Percentiles rank a stretch among this genome's conserved stretches.
Conservation (phyloP, 2,113 vertebrate species). For the Cyprinodon brontotheroides region DNA sequence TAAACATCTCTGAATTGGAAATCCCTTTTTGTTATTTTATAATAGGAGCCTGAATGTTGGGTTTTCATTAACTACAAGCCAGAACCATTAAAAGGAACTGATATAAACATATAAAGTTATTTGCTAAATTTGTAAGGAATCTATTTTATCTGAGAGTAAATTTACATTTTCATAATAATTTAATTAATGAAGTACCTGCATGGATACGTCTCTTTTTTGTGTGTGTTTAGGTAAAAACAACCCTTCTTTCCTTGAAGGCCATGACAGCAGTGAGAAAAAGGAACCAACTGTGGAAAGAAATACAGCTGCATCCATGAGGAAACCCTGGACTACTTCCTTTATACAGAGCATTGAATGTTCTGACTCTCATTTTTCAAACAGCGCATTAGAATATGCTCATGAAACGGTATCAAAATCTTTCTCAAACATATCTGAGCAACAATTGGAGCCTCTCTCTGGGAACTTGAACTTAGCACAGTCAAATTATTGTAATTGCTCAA, state of each 20-base stretch:
- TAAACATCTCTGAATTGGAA: not conserved
- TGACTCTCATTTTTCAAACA: not conserved
- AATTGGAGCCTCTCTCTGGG: slow-evolving; percentile 4
- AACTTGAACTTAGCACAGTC: slow-evolving; percentile 3
- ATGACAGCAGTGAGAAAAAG: slow-evolving; percentile 22
- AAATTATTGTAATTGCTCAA: slow-evolving; percentile 8
- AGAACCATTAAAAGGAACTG: not conserved
- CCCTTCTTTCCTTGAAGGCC: slow-evolving; percentile 5
- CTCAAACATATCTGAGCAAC: slow-evolving; percentile 8
- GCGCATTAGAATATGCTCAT: not conserved
- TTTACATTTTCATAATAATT: not conserved
- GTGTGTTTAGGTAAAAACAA: slow-evolving; percentile 27
- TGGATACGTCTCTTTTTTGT: not conserved
- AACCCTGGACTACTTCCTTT: slow-evolving; percentile 9
- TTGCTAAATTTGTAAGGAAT: not conserved
- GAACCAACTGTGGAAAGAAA: not conserved
- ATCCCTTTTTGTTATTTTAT: not conserved
- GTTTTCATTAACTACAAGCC: not conserved
- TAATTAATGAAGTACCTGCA: not conserved
- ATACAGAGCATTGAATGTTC: not conserved
- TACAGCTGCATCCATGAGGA: not conserved
- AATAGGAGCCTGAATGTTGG: not conserved
- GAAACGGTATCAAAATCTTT: not conserved
- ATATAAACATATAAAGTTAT: not conserved
- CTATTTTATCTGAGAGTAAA: not conserved